Conservation (phyloP, 2,113 vertebrate genomes). For the Pontoporia blainvillei region DNA sequence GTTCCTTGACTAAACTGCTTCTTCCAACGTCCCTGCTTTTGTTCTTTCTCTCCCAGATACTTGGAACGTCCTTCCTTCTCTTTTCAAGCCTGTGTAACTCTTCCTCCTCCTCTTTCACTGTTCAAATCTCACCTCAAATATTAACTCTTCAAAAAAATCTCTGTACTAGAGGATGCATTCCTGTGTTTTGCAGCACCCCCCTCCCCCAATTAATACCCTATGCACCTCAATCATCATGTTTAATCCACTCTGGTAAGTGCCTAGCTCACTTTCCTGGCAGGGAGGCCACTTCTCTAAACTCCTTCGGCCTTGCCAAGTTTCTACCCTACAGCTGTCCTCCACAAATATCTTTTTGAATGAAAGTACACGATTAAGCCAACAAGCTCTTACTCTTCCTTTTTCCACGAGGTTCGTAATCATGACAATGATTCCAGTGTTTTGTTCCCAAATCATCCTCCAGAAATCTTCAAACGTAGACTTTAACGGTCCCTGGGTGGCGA, state of each 20-base stretch:
- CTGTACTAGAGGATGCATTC: neutral
- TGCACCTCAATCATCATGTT: neutral
- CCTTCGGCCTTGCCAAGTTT: neutral
- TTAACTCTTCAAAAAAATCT: neutral
- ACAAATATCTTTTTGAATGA: neutral
- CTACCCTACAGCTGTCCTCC: neutral
- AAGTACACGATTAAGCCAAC: neutral
- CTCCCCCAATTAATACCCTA: neutral
- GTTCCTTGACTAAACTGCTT: neutral
- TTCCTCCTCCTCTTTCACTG: neutral
- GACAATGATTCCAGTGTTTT: slow-evolving; percentile 95
- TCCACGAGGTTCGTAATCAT: slow-evolving; percentile 99
- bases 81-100: neutral
- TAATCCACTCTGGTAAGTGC: neutral
- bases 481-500: slow-evolving; percentile 97
- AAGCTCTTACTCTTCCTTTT: slow-evolving; percentile 93
- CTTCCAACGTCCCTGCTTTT: neutral
- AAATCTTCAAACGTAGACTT: slow-evolving; percentile 99
- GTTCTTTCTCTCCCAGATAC: neutral
- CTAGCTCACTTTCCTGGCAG: neutral
- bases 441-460: slow-evolving; percentile 99
- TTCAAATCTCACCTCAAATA: neutral
- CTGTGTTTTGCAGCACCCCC: neutral
- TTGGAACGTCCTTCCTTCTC: neutral
- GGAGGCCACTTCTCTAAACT: neutral